Evolutionary conservation across 2,113 vertebrate species (phyloP).

Genomic region (Tetrax tetrax): DNA sequence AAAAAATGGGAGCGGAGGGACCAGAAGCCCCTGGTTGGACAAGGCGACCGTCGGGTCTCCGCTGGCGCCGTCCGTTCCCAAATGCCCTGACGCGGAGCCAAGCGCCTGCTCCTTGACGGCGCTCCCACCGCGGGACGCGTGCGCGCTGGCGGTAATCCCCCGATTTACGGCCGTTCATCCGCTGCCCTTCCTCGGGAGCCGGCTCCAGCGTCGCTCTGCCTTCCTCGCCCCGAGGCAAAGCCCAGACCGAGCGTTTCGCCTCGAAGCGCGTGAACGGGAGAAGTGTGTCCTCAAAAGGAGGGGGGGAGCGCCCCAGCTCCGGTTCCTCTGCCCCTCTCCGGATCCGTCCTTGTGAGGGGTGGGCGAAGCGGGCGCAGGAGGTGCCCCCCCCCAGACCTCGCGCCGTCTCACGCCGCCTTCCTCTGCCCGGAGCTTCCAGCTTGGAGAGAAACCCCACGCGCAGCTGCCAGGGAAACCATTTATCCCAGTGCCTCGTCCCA

Average conservation of each 20-base stretch:
- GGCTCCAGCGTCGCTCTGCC: neutral
- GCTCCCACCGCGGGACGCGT: neutral
- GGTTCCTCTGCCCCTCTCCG: neutral
- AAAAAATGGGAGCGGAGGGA: accelerated
- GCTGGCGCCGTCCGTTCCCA: accelerated
- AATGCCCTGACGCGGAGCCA: neutral
- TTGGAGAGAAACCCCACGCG: accelerated
- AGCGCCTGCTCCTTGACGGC: accelerated
- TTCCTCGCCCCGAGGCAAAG: neutral
- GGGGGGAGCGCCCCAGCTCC: accelerated
- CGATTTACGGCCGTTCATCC: neutral
- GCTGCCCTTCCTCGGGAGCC: neutral
- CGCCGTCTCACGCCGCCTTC: neutral
- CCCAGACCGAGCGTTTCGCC: accelerated
- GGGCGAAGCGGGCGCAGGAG: neutral
- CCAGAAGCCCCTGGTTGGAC: accelerated
- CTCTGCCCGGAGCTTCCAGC: neutral
- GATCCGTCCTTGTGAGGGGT: accelerated
- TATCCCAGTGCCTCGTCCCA: accelerated
- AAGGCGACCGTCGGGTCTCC: neutral
- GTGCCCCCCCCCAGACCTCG: neutral
- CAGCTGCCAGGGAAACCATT: neutral
- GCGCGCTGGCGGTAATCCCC: neutral
- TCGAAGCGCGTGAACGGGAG: neutral
- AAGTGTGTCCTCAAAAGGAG: neutral